Conservation (phyloP, 1,140 invertebrate genomes). For the Theocolax elegans region DNA sequence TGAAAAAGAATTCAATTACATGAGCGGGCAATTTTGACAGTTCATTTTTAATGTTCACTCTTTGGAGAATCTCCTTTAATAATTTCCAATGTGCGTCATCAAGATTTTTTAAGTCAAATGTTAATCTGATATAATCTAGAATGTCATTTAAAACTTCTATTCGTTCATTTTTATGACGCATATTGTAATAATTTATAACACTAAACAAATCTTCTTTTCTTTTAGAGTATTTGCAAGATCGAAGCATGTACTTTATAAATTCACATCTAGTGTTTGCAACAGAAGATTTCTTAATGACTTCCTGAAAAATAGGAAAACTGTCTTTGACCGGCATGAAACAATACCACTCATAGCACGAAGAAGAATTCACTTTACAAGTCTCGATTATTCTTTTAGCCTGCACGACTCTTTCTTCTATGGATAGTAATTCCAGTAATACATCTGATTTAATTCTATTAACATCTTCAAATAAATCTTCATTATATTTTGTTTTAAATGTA, state of each 20-base stretch:
- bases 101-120: neutral
- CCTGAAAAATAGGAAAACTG: neutral
- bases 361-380: too few species aligned
- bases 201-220: neutral
- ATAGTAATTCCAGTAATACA: neutral
- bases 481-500: neutral
- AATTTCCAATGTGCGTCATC: neutral
- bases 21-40: too few species aligned
- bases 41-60: neutral
- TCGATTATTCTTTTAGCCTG: neutral
- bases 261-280: neutral
- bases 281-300: neutral
- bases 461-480: neutral
- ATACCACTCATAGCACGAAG: neutral
- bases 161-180: conserved; percentile 3
- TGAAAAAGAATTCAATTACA: neutral
- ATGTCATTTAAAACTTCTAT: neutral
- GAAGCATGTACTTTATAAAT: neutral
- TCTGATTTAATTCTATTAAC: neutral
- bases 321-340: neutral
- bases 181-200: neutral
- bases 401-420: neutral
- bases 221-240: neutral
- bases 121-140: neutral
- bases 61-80: neutral